Evolutionary conservation across 2,888 invertebrate species (phyloP).

Genomic region (Dendrolimus houi): DNA sequence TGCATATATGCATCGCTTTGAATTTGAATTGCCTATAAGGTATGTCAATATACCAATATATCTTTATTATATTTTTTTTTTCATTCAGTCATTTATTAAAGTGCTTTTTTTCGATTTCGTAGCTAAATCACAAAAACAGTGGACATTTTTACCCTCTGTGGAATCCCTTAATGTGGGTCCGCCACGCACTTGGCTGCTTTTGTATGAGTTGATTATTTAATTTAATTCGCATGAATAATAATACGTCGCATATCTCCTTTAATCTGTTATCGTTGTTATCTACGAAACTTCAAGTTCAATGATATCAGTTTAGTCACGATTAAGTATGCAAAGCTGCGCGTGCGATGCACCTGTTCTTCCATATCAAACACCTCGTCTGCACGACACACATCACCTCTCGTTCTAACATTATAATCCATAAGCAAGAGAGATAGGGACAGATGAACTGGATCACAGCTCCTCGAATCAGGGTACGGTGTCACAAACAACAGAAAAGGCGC

Average conservation of each 20-base stretch:
- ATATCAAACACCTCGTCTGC: constrained; percentile 53
- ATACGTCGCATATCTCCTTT: not conserved
- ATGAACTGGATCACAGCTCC: constrained; percentile 49
- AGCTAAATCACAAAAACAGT: too few species aligned
- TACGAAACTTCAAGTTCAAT: constrained; percentile 60
- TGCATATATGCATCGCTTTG: too few species aligned
- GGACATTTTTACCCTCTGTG: too few species aligned
- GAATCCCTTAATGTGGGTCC: too few species aligned
- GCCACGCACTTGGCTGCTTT: too few species aligned
- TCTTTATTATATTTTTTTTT: too few species aligned
- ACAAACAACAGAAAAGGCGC: constrained; percentile 72
- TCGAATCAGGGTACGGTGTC: constrained; percentile 69
- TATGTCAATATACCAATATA: too few species aligned
- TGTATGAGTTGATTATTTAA: too few species aligned
- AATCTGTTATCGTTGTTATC: constrained; percentile 40
- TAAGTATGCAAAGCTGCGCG: constrained; percentile 55
- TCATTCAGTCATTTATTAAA: too few species aligned
- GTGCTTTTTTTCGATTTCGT: too few species aligned
- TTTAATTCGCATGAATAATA: not conserved
- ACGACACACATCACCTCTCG: constrained; percentile 30
- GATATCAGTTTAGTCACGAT: constrained; percentile 46
- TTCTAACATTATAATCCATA: constrained; percentile 21
- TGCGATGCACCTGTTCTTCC: constrained; percentile 44
- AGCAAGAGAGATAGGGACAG: constrained; percentile 30
- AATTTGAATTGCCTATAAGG: too few species aligned